Evolutionary conservation across 1,140 invertebrate species (phyloP).

Genomic region (Choristoneura fumiferana): DNA sequence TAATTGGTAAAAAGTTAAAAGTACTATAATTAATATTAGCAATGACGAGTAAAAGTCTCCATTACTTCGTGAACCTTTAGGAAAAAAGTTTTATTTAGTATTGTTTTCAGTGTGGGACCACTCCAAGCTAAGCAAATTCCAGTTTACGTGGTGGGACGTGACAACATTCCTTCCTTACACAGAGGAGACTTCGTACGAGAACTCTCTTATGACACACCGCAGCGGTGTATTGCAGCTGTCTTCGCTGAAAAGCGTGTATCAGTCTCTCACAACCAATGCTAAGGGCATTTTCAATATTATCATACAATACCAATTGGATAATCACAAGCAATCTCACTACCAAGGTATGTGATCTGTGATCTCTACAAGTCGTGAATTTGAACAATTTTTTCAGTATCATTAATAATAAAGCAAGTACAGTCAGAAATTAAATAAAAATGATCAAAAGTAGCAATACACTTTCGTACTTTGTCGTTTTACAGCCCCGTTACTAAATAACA

Average conservation of each 20-base stretch:
- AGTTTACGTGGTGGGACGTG: slow-evolving; percentile 93
- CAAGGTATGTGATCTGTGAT: slow-evolving; percentile 78
- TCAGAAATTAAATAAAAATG: no score
- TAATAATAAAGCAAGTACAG: no score
- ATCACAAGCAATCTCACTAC: slow-evolving; percentile 85
- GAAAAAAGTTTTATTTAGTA: no score
- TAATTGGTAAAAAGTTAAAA: no score
- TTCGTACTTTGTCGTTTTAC: no score
- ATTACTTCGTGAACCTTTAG: no score
- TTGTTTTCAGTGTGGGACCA: slow-evolving; percentile 91
- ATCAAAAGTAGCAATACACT: no score
- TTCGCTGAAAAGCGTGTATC: slow-evolving; percentile 92
- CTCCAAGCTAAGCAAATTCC: slow-evolving; percentile 88
- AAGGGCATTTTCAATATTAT: slow-evolving; percentile 92
- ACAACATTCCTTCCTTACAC: slow-evolving; percentile 91
- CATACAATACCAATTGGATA: slow-evolving; percentile 88
- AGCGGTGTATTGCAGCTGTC: slow-evolving; percentile 89
- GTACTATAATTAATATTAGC: no score
- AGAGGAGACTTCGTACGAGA: slow-evolving; percentile 94
- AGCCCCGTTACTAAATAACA: no score
- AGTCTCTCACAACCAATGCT: slow-evolving; percentile 92
- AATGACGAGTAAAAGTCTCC: no score
- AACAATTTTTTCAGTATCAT: no score
- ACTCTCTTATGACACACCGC: slow-evolving; percentile 89
- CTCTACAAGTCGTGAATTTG: no score